A percentile compares a stretch with the other conserved stretches of the same genome.
phyloP scores from a whole-genome alignment of 2,888 invertebrate genomes.

The Xanthorhoe spadicearia region DNA sequence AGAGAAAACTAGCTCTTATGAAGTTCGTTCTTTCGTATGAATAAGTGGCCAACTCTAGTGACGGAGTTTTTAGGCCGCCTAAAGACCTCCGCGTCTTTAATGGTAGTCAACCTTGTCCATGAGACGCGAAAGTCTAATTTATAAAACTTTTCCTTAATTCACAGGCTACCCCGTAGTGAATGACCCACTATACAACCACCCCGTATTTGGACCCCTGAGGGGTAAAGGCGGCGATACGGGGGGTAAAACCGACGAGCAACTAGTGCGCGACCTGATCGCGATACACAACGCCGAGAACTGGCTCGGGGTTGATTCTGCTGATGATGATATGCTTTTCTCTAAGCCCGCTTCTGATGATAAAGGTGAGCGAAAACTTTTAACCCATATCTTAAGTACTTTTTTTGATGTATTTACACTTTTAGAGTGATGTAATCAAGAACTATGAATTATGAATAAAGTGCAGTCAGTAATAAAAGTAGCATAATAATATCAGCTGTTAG shows the following conservation, averaged over 20 bases:
- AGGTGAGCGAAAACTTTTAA: constrained; percentile 55
- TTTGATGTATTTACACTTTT: too few relatives aligned
- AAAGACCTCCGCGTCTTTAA: too few relatives aligned
- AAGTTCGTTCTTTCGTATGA: too few relatives aligned
- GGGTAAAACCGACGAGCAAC: constrained; percentile 94
- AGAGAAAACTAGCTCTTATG: too few relatives aligned
- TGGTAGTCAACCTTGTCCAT: too few relatives aligned
- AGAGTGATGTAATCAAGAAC: too few relatives aligned
- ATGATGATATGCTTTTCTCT: constrained; percentile 93
- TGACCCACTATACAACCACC: constrained; percentile 98
- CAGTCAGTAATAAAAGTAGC: too few relatives aligned
- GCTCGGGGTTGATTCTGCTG: constrained; percentile 95
- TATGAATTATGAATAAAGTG: too few relatives aligned
- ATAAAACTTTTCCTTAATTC: neutral
- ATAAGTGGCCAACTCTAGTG: too few relatives aligned
- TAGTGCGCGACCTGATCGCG: constrained; percentile 94
- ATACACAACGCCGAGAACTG: constrained; percentile 98
- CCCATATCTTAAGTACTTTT: neutral
- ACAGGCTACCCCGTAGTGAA: constrained; percentile 98
- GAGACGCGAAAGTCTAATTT: too few relatives aligned
- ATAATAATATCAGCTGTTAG: too few relatives aligned
- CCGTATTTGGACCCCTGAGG: constrained; percentile 96
- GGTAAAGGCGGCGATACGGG: constrained; percentile 95
- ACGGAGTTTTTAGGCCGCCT: too few relatives aligned
- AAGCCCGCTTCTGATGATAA: constrained; percentile 89